Conservation (phyloP, 1,140 invertebrate species). For the Drosophila punjabiensis region DNA sequence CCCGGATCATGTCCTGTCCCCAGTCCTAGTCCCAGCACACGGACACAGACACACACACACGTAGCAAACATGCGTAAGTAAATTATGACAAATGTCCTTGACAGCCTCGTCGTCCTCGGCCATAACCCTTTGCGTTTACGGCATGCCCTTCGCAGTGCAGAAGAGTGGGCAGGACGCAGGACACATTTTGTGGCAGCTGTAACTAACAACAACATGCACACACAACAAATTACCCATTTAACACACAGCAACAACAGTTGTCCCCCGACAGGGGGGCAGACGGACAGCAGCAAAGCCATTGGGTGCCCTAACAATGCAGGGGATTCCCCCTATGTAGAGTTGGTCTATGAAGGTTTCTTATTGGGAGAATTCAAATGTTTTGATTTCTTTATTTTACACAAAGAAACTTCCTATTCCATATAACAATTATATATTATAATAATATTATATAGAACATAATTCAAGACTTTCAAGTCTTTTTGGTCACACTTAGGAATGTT, state of each 20-base stretch:
- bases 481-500: neutral
- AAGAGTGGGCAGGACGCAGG: conserved; percentile 14
- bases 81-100: conserved; percentile 85
- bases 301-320: neutral
- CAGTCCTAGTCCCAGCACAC: too few relatives aligned
- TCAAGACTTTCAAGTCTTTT: too few relatives aligned
- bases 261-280: neutral
- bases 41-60: conserved; percentile 12
- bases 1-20: conserved; percentile 10
- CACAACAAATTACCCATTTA: conserved; percentile 84
- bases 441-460: too few relatives aligned
- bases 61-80: conserved; percentile 60
- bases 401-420: neutral
- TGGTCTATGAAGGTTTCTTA: neutral
- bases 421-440: too few relatives aligned
- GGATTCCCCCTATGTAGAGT: neutral
- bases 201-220: conserved; percentile 81
- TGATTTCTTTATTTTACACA: neutral
- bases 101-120: conserved; percentile 50
- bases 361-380: too few relatives aligned
- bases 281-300: neutral
- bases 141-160: neutral
- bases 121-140: conserved; percentile 55
- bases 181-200: conserved; percentile 76
- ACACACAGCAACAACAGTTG: conserved; percentile 53